phyloP scores from a whole-genome alignment of 2,888 invertebrate species.

The Campopleginae sp. region DNA sequence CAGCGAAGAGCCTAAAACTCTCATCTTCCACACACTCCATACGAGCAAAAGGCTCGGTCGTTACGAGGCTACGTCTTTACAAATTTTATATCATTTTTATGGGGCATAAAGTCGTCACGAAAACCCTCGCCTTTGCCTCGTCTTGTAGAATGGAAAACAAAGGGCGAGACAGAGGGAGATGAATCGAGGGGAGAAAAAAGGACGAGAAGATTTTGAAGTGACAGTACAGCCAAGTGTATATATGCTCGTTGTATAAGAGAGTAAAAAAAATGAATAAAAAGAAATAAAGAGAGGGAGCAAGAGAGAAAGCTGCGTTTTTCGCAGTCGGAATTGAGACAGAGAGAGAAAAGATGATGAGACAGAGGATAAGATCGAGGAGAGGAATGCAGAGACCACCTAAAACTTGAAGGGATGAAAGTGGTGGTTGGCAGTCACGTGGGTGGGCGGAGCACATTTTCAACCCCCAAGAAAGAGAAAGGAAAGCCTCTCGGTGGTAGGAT shows the following conservation, averaged over 20 bases:
- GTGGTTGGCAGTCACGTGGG: slow-evolving; percentile 77
- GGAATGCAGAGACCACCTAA: slow-evolving; percentile 55
- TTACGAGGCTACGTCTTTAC: slow-evolving; percentile 82
- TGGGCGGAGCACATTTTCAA: slow-evolving; percentile 79
- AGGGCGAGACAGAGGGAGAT: slow-evolving; percentile 27
- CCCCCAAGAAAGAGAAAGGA: slow-evolving; percentile 68
- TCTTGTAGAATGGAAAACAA: slow-evolving; percentile 46
- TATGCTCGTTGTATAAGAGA: slow-evolving; percentile 2
- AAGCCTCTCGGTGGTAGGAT: slow-evolving; percentile 44
- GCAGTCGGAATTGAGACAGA: slow-evolving; percentile 25
- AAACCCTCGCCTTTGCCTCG: slow-evolving; percentile 76
- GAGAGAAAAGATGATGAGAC: slow-evolving; percentile 24
- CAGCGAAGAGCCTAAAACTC: slow-evolving; percentile 65
- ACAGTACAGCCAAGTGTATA: slow-evolving; percentile 35
- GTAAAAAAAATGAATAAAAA: slow-evolving; percentile 31
- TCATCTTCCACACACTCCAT: slow-evolving; percentile 76
- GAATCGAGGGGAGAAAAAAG: slow-evolving; percentile 32
- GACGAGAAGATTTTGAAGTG: slow-evolving; percentile 58
- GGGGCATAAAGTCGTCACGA: slow-evolving; percentile 83
- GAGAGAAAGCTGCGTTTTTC: slow-evolving; percentile 15
- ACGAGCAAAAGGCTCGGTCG: slow-evolving; percentile 79
- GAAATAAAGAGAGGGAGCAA: slow-evolving; percentile 17
- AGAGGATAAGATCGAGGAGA: slow-evolving; percentile 67
- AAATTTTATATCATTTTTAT: slow-evolving; percentile 84
- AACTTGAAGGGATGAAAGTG: slow-evolving; percentile 63